Evolutionary conservation across 2,113 vertebrate species (phyloP), one percentile per base, ranked within the genome.

Genomic region (Nannobrachium achirus): DNA sequence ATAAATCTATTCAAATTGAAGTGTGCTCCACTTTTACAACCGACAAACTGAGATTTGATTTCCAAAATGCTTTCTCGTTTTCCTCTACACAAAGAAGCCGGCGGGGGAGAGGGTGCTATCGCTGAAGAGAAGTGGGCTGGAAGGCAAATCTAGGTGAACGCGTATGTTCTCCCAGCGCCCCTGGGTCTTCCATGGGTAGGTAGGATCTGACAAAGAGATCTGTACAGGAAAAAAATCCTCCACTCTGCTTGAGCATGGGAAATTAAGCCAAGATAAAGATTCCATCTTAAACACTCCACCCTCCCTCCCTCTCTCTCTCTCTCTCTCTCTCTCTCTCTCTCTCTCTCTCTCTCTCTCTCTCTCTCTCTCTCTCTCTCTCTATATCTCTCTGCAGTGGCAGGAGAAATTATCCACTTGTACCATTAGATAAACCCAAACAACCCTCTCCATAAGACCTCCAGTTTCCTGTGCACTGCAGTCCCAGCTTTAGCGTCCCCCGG

Each of bases 221-320:
- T 91, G 90, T 93, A 92, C 76, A 81, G 76, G 80, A 88, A 71
- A 91, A 89, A 90, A 94, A 90, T 94, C 90, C 90, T 91, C 92
- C 90, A 88, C 91, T 95, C 91, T 91, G 93, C 92, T 92, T 90
- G 92, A 95, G 93, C 92, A 94, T 92, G 91, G 93, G 87, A 96
- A 93, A 97, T 97, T 96, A 97, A 95, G 94, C 93, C 93, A 91
- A 93, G 94, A 95, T 97, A 97, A 96, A 97, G 94, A 97, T 95
- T 96, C 93, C 95, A 95, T 95, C 95, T 94, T 95, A 94, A 95
- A 94, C 91, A 92, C 92, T 93, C 87, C 93, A 89, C 80, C 91
- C 89, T 93, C 93, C 92, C 85, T 93, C 91, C 92, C 39, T 45
- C 20, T 46, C 57, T 33, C 38, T 53, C 82, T 75, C 78, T 60